Base-by-base conservation (phyloP, 1,140 invertebrate species). In the Ericerus pela region DNA sequence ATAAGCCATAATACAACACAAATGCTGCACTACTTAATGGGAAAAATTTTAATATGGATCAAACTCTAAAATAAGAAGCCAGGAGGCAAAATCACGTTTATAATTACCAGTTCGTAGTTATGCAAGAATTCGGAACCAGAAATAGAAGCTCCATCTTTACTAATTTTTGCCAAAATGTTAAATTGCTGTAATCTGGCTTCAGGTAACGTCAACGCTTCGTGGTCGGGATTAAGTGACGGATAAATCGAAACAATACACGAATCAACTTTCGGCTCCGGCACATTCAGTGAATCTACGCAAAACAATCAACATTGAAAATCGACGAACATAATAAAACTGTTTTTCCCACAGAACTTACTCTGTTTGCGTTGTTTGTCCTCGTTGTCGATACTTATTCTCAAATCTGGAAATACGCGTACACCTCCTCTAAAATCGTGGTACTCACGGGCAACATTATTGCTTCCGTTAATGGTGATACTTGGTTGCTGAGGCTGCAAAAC, bases 181-280 rank as follows among this genome's bases (percentile, higher is more conserved):
- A 82, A 76, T 61, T 80, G 73, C 55, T 77, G 76, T 60, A 88
- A 75, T 63, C 86, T 78, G 61, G 82, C 79, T 54, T 79, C 79
- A 4, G 86, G 85, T 28, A 92, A 75, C 29, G 78, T 75, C 26
- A 94, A 70, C 51, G 82, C 85, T 69, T 96, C 92, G 68, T 94
- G 88, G 69, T 95, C 90, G 0, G 90, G 87, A 75, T 96, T 94
- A 36, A 97, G 73, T 26, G 88, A 88, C 11, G 92, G 91, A 67
- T 92, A 92, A 37, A 96, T 89, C 27, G 83, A 84, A 33, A 96
- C 83, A 27, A 84, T 82, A 70, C 93, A 96, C 14, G 86, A 87
- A 66, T 96, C 92, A 53, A 94, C 66, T 64, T 80, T 79, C 63
- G 67, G 69, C 60, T 67, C 68, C 11, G 60, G 51, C n/a, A 60